phyloP scores from a whole-genome alignment of 1,140 invertebrate species.

The Drosophila lacteicornis region DNA sequence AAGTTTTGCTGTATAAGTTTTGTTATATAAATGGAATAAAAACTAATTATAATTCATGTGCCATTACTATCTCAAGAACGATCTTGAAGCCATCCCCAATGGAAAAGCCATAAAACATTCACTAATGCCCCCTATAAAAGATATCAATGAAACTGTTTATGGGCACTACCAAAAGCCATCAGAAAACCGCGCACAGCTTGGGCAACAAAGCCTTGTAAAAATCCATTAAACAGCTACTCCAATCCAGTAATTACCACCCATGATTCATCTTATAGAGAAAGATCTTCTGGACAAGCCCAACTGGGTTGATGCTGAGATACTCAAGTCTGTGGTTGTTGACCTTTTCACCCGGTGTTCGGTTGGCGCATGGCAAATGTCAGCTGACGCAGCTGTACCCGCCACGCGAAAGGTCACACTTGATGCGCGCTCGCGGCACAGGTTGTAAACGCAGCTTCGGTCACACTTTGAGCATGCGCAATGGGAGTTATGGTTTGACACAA shows the following conservation, averaged over 20 bases:
- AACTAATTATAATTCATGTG: neutral
- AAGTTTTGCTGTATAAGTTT: neutral
- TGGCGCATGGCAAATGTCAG: conserved; percentile 53
- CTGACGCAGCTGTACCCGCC: conserved; percentile 15
- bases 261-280: conserved; percentile 4
- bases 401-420: conserved; percentile 50
- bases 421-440: conserved; percentile 3
- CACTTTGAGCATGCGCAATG: conserved; percentile 56
- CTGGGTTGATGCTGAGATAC: conserved; percentile 15
- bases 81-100: neutral
- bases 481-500: conserved; percentile 21
- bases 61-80: neutral
- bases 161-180: conserved; percentile 7
- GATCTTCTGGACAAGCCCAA: conserved; percentile 6
- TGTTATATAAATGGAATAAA: neutral
- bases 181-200: neutral
- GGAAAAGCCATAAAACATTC: conserved; percentile 5
- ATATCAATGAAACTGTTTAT: conserved; percentile 5
- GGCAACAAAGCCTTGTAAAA: conserved; percentile 6
- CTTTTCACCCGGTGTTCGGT: conserved; percentile 18
- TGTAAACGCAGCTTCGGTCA: conserved; percentile 23
- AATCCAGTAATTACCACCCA: conserved; percentile 1
- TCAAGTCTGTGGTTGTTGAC: conserved; percentile 30
- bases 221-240: conserved; percentile 8
- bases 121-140: conserved; percentile 17